A percentile compares a stretch with the other conserved stretches of the same genome.
Conservation (phyloP, 2,888 invertebrate species). For the Mythimna ferrago region DNA sequence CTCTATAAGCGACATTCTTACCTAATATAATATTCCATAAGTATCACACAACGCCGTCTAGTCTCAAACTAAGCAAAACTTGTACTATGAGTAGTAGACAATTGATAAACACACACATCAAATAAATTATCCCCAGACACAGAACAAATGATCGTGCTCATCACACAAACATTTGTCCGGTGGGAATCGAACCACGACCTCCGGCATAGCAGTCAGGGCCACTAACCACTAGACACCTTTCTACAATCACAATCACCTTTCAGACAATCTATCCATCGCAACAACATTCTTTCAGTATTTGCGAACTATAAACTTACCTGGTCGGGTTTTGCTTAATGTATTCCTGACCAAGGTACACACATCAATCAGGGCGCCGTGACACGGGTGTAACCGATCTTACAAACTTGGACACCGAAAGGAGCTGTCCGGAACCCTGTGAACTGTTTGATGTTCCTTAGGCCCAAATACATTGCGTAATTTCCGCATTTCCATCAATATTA, state of each 20-base stretch:
- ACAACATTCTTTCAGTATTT: slow-evolving; percentile 10
- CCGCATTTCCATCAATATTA: neutral
- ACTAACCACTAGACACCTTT: no score
- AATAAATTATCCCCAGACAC: no score
- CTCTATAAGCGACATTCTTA: neutral
- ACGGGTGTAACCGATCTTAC: slow-evolving; percentile 36
- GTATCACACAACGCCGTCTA: no score
- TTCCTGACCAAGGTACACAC: slow-evolving; percentile 23
- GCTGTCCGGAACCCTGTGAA: neutral
- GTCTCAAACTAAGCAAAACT: no score
- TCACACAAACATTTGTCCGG: no score
- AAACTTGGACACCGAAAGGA: slow-evolving; percentile 39
- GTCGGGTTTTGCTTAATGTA: slow-evolving; percentile 30
- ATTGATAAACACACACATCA: no score
- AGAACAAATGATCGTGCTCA: no score
- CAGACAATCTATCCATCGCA: neutral
- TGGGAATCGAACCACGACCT: no score
- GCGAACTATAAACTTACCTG: neutral
- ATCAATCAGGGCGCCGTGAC: slow-evolving; percentile 52
- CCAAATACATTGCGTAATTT: slow-evolving; percentile 19
- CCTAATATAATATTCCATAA: no score
- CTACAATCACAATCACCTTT: neutral
- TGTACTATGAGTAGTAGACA: no score
- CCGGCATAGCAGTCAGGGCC: no score
- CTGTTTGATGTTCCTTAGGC: slow-evolving; percentile 30